Conservation (phyloP, 35 echinoderm and acorn worm genomes). For the Eucidaris tribuloides region DNA sequence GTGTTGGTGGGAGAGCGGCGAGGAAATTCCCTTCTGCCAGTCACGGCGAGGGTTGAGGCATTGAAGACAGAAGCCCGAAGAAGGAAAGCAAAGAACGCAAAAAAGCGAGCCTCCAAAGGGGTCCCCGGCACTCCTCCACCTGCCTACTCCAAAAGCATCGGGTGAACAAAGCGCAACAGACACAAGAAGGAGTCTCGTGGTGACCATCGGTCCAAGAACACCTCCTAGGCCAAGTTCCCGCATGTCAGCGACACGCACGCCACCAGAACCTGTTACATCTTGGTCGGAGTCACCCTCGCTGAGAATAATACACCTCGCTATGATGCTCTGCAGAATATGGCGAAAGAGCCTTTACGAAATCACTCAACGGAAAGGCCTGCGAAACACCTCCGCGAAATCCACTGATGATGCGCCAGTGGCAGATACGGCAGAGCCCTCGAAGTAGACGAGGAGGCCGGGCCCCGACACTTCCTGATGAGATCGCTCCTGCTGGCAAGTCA, state of each 20-base stretch:
- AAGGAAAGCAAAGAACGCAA: background rate
- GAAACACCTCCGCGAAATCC: too few species aligned
- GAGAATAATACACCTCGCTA: too few species aligned
- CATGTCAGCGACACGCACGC: too few species aligned
- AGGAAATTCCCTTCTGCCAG: background rate
- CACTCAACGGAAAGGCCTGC: background rate
- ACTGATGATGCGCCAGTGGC: too few species aligned
- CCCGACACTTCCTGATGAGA: background rate
- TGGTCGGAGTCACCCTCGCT: too few species aligned
- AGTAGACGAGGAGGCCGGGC: background rate
- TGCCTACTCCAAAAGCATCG: background rate
- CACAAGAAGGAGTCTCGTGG: background rate
- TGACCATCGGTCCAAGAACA: too few species aligned
- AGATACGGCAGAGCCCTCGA: slow-evolving; percentile 3
- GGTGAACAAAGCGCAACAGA: background rate
- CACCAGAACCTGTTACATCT: too few species aligned
- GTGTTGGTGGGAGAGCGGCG: slow-evolving; percentile 2
- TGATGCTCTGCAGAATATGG: slow-evolving; percentile 1
- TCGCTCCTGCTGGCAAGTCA: background rate
- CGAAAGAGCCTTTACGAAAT: background rate
- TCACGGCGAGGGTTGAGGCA: background rate
- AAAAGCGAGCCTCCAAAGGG: too few species aligned
- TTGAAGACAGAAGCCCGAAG: background rate
- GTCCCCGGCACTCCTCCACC: background rate
- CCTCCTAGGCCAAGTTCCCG: too few species aligned